Evolutionary conservation across 2,113 vertebrate genomes (phyloP).

Genomic region (Nycticebus coucang): DNA sequence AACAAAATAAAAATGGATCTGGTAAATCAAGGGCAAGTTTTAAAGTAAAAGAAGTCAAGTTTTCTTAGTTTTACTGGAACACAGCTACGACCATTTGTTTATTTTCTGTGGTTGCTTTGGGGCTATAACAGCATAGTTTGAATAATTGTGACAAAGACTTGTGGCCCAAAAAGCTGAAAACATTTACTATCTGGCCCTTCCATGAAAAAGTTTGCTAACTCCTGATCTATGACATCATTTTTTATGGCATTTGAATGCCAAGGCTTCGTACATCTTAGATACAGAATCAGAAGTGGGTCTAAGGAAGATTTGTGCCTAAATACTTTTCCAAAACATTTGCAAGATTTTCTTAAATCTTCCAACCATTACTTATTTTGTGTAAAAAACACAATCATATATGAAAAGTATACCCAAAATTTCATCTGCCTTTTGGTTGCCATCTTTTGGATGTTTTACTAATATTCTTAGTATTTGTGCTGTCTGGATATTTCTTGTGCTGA

Average conservation of each 20-base stretch:
- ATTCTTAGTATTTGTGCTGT: constrained; percentile 77
- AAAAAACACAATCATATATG: not conserved
- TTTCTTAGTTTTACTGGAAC: not conserved
- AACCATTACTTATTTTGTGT: constrained; percentile 50
- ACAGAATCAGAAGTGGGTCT: not conserved
- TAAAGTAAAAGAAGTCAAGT: not conserved
- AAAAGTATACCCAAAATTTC: constrained; percentile 83
- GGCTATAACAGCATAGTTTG: not conserved
- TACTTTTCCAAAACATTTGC: constrained; percentile 30
- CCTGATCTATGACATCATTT: not conserved
- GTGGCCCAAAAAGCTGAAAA: not conserved
- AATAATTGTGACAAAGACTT: not conserved
- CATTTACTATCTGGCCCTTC: not conserved
- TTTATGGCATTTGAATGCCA: not conserved
- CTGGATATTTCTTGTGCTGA: constrained; percentile 78
- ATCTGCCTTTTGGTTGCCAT: constrained; percentile 84
- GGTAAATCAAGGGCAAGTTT: not conserved
- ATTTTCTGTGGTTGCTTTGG: not conserved
- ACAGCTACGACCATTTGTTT: not conserved
- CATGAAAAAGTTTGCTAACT: not conserved
- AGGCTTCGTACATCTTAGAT: not conserved
- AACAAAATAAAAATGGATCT: not conserved
- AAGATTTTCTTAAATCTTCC: constrained; percentile 37
- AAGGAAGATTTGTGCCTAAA: constrained; percentile 5
- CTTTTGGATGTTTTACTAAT: constrained; percentile 83